phyloP scores from a whole-genome alignment of 2,888 invertebrate species.

The Conchocele bisecta region DNA sequence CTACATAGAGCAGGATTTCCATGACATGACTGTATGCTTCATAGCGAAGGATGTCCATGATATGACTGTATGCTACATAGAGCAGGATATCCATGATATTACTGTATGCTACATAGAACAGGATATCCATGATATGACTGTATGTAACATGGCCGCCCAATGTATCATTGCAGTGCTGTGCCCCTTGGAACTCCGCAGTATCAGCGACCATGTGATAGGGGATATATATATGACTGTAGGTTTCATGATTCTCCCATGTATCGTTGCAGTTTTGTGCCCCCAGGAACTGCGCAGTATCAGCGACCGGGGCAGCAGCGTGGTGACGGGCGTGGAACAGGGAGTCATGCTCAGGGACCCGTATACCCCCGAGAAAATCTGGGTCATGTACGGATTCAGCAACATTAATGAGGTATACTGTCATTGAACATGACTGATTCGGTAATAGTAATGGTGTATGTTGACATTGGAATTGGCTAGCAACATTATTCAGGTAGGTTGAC shows the following conservation, averaged over 20 bases:
- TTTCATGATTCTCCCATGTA: background rate
- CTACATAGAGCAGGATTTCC: too few species aligned
- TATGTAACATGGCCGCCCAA: too few species aligned
- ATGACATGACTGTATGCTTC: too few species aligned
- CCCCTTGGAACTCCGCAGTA: conserved; percentile 55
- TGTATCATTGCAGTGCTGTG: conserved; percentile 61
- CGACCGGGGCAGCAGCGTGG: conserved; percentile 52
- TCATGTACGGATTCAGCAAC: conserved; percentile 64
- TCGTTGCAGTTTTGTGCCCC: conserved; percentile 70
- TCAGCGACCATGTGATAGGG: conserved; percentile 24
- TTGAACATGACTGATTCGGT: too few species aligned
- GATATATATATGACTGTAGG: background rate
- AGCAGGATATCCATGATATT: too few species aligned
- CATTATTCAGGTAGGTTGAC: too few species aligned
- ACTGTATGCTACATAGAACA: too few species aligned
- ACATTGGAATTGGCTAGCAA: too few species aligned
- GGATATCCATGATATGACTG: too few species aligned
- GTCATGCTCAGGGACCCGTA: conserved; percentile 69
- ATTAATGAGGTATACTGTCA: conserved; percentile 69
- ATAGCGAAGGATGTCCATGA: too few species aligned
- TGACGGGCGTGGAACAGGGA: conserved; percentile 64
- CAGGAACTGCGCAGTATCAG: conserved; percentile 68
- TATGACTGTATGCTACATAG: too few species aligned
- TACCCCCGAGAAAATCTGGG: conserved; percentile 66
- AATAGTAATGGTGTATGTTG: too few species aligned